These are phyloP conservation scores for Podarcis muralis DNA, from an alignment of 2,113 vertebrate species.

Conservation along the genomic window DNA sequence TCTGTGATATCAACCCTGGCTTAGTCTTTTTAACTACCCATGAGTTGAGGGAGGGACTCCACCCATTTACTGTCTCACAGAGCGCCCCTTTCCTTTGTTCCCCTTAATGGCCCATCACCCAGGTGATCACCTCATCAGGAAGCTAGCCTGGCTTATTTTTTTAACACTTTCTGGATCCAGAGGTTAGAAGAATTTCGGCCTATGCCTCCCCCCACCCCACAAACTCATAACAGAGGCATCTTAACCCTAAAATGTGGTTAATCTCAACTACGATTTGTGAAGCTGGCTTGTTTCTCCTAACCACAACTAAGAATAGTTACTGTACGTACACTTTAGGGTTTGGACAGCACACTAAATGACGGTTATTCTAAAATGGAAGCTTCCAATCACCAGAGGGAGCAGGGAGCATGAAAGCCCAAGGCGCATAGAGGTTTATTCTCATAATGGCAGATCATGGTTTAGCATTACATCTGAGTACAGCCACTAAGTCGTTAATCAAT, in stretches of 20 bases:
- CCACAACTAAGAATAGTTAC: not conserved
- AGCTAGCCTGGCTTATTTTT: no score
- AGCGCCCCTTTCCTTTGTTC: no score
- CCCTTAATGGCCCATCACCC: no score
- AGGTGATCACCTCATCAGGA: no score
- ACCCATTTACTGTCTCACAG: no score
- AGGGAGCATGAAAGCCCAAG: not conserved
- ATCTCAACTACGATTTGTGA: not conserved
- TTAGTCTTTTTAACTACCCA: no score
- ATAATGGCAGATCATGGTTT: not conserved
- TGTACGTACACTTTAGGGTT: not conserved
- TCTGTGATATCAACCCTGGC: no score
- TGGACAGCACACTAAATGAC: not conserved
- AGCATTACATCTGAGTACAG: not conserved
- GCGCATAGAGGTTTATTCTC: not conserved
- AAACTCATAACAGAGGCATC: no score
- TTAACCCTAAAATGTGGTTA: not conserved
- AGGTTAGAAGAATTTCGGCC: no score
- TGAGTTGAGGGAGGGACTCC: no score
- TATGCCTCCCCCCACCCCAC: no score
- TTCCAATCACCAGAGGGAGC: not conserved
- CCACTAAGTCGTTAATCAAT: not conserved
- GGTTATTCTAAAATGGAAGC: not conserved
- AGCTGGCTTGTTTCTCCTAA: not conserved
- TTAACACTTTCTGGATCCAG: no score